A percentile compares a stretch with the other conserved stretches of the same genome.
These are phyloP conservation scores for Pyrgilauda ruficollis DNA, from an alignment of 2,113 vertebrate species.

Conservation along the genomic window DNA sequence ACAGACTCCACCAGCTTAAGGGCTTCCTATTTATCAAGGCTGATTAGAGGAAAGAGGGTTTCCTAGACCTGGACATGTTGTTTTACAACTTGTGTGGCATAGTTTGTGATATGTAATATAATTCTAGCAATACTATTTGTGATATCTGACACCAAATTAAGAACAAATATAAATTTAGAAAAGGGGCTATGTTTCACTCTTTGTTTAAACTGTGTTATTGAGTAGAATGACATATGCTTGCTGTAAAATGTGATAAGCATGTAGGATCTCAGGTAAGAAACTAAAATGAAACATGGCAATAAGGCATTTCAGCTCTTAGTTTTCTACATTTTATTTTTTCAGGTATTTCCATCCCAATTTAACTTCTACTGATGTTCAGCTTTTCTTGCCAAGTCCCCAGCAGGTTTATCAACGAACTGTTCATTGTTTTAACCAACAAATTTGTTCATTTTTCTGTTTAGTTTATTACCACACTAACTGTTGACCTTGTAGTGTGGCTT, in stretches of 20 bases:
- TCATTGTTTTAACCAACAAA: background rate
- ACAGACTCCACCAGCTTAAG: background rate
- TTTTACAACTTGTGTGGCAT: background rate
- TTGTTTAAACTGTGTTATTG: background rate
- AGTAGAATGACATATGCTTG: background rate
- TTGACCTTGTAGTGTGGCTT: background rate
- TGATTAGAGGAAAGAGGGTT: background rate
- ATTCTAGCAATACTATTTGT: background rate
- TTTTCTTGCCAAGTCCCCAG: background rate
- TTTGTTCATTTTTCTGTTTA: background rate
- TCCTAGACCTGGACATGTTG: background rate
- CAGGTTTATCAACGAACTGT: background rate
- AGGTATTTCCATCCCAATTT: background rate
- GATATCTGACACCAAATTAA: background rate
- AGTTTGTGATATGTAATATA: background rate
- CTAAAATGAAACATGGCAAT: background rate
- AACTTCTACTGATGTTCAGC: background rate
- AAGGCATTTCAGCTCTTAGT: background rate
- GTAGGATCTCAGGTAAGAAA: background rate
- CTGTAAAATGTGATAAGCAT: background rate
- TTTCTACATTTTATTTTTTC: background rate
- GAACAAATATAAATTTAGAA: background rate
- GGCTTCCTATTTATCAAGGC: background rate
- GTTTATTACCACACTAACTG: background rate
- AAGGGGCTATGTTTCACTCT: background rate